Conservation (phyloP, 2,113 vertebrate genomes). For the Cyanoderma ruficeps region DNA sequence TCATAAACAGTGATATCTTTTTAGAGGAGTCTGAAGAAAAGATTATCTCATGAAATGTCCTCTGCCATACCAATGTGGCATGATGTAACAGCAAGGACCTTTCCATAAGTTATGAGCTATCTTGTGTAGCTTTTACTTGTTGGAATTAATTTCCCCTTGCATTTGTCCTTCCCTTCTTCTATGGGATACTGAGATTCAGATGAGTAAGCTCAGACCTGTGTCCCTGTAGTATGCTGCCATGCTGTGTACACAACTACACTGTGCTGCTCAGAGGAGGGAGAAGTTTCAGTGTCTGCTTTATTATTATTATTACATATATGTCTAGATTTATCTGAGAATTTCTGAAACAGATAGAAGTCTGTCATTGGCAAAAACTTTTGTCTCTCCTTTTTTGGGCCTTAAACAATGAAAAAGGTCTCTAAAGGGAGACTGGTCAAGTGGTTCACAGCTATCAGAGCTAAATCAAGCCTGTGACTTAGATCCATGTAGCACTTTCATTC, state of each 20-base stretch:
- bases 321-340: not conserved
- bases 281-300: not conserved
- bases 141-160: not conserved
- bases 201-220: not conserved
- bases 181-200: not conserved
- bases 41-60: not conserved
- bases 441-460: not conserved
- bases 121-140: not conserved
- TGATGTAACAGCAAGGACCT: not conserved
- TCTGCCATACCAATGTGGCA: not conserved
- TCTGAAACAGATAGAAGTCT: not conserved
- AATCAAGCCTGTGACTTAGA: not conserved
- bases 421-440: not conserved
- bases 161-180: not conserved
- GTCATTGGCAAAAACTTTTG: not conserved
- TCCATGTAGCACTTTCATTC: not conserved
- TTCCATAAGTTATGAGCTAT: not conserved
- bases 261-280: not conserved
- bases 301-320: not conserved
- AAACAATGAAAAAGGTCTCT: not conserved
- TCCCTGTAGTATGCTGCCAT: accelerated
- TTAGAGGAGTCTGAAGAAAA: not conserved
- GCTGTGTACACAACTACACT: not conserved
- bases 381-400: not conserved
- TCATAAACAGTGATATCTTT: not conserved